Conservation (phyloP, 2,888 invertebrate species). For the Hesperia comma region DNA sequence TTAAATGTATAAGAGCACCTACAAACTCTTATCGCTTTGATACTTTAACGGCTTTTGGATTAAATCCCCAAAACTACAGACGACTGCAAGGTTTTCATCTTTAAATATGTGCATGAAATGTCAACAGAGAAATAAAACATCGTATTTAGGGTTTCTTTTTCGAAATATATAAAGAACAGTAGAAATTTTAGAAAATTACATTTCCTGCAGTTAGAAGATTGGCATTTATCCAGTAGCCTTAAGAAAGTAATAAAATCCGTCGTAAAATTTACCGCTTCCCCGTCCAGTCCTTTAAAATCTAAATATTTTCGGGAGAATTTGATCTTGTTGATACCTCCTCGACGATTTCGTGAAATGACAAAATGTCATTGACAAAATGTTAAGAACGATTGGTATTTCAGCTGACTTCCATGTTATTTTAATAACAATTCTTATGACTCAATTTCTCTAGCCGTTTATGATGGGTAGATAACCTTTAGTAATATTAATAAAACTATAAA, state of each 20-base stretch:
- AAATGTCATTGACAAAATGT: neutral
- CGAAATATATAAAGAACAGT: neutral
- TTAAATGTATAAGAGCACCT: no score
- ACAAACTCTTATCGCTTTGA: no score
- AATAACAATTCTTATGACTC: no score
- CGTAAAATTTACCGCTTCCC: conserved; percentile 22
- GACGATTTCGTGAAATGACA: conserved; percentile 7
- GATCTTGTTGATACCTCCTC: conserved; percentile 26
- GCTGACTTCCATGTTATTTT: neutral
- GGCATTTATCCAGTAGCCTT: conserved; percentile 27
- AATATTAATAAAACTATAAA: no score
- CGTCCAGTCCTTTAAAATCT: conserved; percentile 27
- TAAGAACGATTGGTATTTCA: neutral
- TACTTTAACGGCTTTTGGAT: no score
- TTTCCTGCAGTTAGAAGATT: conserved; percentile 27
- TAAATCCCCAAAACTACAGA: no score
- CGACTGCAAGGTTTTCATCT: no score
- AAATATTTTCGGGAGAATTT: conserved; percentile 28
- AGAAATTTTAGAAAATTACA: conserved; percentile 8
- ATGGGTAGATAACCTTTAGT: no score
- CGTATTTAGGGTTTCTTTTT: no score
- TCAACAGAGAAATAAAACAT: no score
- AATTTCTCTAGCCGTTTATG: no score
- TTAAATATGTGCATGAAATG: no score
- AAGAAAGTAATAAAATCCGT: conserved; percentile 36